Evolutionary conservation across 92 coral and sea anemone genomes (phyloP), one percentile per base, ranked within the genome.

Genomic region (Montipora capitata): DNA sequence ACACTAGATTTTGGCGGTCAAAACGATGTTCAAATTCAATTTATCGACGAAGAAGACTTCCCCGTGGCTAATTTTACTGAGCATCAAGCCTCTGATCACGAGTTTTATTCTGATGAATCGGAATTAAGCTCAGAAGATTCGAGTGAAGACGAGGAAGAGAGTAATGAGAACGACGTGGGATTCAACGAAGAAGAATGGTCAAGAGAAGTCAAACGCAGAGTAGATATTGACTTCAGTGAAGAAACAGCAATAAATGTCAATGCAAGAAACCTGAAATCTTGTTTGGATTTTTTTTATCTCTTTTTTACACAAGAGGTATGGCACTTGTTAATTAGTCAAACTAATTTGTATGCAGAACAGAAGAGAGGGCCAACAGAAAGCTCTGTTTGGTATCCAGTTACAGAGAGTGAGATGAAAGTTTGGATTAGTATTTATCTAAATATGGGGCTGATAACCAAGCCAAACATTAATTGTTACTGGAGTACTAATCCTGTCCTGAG

Each of bases 281-380:
- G 57, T 43, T 72, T 72, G 77, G 77, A 72, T 72, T 72, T 8
- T 43, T 40, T 72, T 43, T 4, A 40, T 5, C 54, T 80, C 8
- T 80, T 80, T 40, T 80, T 80, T 45, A 80, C 76, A 43, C 61
- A 65, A 65, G 73, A 68, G 67, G 70, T 72, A 64, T 83, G 77
- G 71, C 70, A 72, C 42, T 72, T 83, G 71, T n/a, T 83, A 48
- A 68, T 83, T 52, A 40, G 40, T n/a, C 72, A 83, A 17, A 83
- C 87, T 52, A 83, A 71, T 64, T 71, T 83, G n/a, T 52, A 57
- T 83, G 87, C 87, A 83, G 52, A 59, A 71, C 87, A 83, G 87
- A 64, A 83, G 40, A 73, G 80, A 39, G 58, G 79, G 15, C 58
- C 40, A 27, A 35, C n/a, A 27, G 71, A 79, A 14, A 40, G 84